These are phyloP conservation scores for Autographa gamma DNA, from an alignment of 2,888 invertebrate species.

Conservation along the genomic window DNA sequence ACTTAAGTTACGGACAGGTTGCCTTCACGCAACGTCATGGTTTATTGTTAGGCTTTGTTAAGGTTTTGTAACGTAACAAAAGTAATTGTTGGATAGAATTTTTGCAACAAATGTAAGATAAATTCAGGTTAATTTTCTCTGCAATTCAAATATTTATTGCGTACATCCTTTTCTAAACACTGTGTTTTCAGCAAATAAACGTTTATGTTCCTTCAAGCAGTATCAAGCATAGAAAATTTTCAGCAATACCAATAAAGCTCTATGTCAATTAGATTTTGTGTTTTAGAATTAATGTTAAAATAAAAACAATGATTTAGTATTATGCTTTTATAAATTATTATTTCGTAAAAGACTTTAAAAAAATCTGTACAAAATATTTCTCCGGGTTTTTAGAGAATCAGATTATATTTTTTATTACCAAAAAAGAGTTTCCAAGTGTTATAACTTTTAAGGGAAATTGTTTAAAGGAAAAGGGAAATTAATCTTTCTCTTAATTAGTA, in stretches of 20 bases:
- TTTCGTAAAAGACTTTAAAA: background rate
- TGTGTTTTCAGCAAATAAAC: too few relatives aligned
- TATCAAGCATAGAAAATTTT: too few relatives aligned
- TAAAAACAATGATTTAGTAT: too few relatives aligned
- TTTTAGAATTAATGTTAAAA: too few relatives aligned
- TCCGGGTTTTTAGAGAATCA: constrained; percentile 51
- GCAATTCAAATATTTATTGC: too few relatives aligned
- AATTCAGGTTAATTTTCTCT: too few relatives aligned
- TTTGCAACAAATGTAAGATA: background rate
- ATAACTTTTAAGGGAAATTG: constrained; percentile 82
- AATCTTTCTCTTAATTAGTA: constrained; percentile 88
- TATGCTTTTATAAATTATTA: too few relatives aligned
- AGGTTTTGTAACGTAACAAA: constrained; percentile 19
- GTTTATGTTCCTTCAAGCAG: too few relatives aligned
- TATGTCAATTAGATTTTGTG: too few relatives aligned
- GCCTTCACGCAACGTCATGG: constrained; percentile 29
- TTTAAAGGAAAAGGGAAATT: constrained; percentile 85
- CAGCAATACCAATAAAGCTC: too few relatives aligned
- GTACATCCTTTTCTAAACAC: too few relatives aligned
- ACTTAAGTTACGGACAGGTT: constrained; percentile 38
- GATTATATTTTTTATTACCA: constrained; percentile 68
- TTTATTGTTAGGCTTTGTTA: constrained; percentile 33
- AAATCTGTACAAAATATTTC: constrained; percentile 41
- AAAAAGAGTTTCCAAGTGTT: constrained; percentile 71
- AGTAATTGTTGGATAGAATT: constrained; percentile 13